Evolutionary conservation across 2,888 invertebrate genomes (phyloP), one percentile per base, ranked within the genome.

Genomic region (Caenorhabditis panamensis): DNA sequence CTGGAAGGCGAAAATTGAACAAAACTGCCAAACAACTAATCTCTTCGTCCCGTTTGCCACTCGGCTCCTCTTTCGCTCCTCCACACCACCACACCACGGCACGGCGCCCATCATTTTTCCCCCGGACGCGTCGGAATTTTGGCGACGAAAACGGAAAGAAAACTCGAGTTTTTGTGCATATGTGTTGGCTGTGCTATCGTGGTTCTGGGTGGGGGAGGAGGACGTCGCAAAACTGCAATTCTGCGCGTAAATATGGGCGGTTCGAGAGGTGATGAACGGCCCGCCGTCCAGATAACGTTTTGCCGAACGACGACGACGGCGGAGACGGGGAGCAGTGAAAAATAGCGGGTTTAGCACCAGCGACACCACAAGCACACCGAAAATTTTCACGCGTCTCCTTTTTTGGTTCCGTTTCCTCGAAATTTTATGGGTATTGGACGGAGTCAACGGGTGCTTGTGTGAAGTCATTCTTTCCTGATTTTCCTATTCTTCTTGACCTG

Each of bases 301-400:
- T 73, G 56, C 31, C 41, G 37, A 24, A 13, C 54, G 54, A 28
- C 22, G 44, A n/a, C 24, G 6, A 47, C 26, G 36, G 31, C 31
- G 49, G 58, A 53, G 62, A 22, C 20, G 37, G 16, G 36, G 64
- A 36, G 64, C 49, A 31, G 63, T 51, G 49, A 66, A 73, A 73
- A 73, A 73, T 73, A 73, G 73, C 58, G 73, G 73, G 73, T 73
- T 73, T 66, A 73, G 64, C 72, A 64, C 73, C 73, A 44, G 20
- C 49, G 20, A 31, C 31, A 31, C 31, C 53, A 51, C 68, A 26
- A 58, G 28, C 47, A 62, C 72, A 58, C 73, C 73, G 66, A 66
- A 41, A 41, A 66, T 51, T 66, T 73, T 58, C 47, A n/a, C 62
- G 47, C 63, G 56, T 56, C 54, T 69, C 61, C 51, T 49, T 54